Evolutionary conservation across 2,888 invertebrate species (phyloP), one percentile per base, ranked within the genome.

Genomic region (Linhomoeus sp.): DNA sequence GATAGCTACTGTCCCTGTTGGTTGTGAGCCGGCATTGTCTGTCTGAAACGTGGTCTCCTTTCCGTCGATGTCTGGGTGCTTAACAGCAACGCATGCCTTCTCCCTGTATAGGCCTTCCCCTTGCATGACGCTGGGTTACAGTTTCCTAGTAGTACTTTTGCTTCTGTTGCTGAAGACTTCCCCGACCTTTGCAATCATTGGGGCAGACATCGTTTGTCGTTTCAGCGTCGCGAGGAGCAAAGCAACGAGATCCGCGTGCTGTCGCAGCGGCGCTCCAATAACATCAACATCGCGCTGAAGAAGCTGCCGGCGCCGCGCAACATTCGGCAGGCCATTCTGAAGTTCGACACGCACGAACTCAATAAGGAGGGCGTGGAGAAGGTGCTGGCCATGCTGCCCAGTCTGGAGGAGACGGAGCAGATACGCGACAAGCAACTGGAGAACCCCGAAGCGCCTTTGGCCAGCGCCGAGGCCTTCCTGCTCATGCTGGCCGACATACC

Each of bases 251-350:
- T 88, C 51, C 56, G 56, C 40, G 90, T 97, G 38, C 71, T 97
- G 67, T 88, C 90, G 67, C 81, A 88, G 41, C 97, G 94, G 67
- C 75, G 97, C 53, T 97, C 97, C 9, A 97, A 97, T 67, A 92
- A 90, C 39, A 97, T 99, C 57, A 97, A 97, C 67, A 99, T 99
- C 59, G 92, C 92, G 19, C 83, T 99, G 80, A 99, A 94, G 23
- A 94, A 92, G 66, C 72, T 99, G 53, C 97, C 97, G 2, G 92
- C 92, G 1, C 86, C 92, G 0, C 77, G 90, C 53, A 86, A 92
- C 9, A 99, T 99, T 53, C 19, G 2, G 17, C 9, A 19, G 14
- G 23, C 40, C 25, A 87, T 90, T 52, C 73, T 97, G 67, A 99
- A 97, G 71, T 99, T 99, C 90, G 97, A 99, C 66, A 83, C 85